Base-by-base conservation (phyloP, 2,888 invertebrate genomes). In the Bellardia bayeri region DNA sequence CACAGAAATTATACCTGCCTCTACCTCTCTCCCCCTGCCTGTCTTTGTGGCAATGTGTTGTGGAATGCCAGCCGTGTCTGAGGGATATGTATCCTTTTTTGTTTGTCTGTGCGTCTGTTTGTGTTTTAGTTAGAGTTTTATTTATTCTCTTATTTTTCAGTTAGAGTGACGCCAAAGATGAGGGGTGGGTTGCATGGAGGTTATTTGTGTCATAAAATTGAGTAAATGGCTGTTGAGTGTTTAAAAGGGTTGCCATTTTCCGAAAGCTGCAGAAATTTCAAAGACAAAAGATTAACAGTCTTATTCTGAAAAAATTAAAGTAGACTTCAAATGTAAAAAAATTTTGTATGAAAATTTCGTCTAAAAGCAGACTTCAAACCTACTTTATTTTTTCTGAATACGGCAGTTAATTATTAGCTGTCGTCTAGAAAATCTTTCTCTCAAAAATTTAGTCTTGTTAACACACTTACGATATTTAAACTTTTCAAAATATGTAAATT, bases 1-100 rank as follows among this genome's bases (percentile, higher is more conserved):
- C 68, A 85, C 80, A 85, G 74, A 85, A 85, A 85, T 80, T 80
- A 85, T 80, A 63, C 75, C 75, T 56, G 69, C 6, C 49, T 37
- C 37, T n/a, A n/a, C n/a, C n/a, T 33, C 54, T 45, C 42, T 63
- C 3, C 64, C 23, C 68, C 49, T 42, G 11, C 11, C 11, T 30
- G 63, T 61, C 33, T 23, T 69, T 81, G 81, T 76, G 66, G 79
- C 40, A 58, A 72, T 49, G 56, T 64, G 56, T 64, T 72, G 58
- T 66, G 54, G 69, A 69, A 64, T 81, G 49, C 69, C 74, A 68
- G 58, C 42, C 75, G 64, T 71, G 56, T 80, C 85, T 81, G 63
- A 63, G 56, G 40, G 30, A 30, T 76, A 63, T 63, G 40, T 45
- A 56, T 81, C 74, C 45, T 68, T 63, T 71, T 56, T 49, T 49